These are phyloP conservation scores for Takifugu ocellatus DNA, from an alignment of 2,797 vertebrate species.

Conservation along the genomic window DNA sequence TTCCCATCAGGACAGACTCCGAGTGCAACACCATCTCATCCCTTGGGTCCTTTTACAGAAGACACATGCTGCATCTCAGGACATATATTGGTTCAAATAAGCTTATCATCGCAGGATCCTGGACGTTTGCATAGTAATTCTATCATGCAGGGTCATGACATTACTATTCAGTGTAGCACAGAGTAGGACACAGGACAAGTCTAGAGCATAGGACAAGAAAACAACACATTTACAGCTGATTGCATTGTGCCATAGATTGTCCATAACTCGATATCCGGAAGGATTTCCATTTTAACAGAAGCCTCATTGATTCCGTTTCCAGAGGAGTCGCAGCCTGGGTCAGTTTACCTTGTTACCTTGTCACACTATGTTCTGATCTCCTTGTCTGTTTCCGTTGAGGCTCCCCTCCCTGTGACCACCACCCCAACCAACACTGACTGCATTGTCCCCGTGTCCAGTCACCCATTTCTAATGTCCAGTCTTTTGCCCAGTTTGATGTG, in stretches of 20 bases:
- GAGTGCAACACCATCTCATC: conserved; percentile 44
- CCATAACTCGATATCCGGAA: conserved; percentile 48
- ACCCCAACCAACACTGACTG: conserved; percentile 56
- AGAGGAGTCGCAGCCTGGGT: conserved; percentile 59
- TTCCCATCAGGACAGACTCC: conserved; percentile 38
- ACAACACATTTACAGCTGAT: conserved; percentile 34
- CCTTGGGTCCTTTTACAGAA: conserved; percentile 48
- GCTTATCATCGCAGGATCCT: conserved; percentile 7
- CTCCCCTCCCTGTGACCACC: conserved; percentile 48
- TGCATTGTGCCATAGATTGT: conserved; percentile 43
- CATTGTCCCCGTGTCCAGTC: conserved; percentile 69
- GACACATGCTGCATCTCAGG: conserved; percentile 43
- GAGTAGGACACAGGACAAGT: background rate
- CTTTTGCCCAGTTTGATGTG: conserved; percentile 45
- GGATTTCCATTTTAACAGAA: conserved; percentile 65
- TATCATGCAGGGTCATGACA: conserved; percentile 17
- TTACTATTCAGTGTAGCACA: no score
- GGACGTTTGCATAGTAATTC: conserved; percentile 4
- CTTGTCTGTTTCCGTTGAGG: conserved; percentile 64
- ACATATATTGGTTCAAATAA: conserved; percentile 49
- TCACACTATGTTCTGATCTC: conserved; percentile 70
- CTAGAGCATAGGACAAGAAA: conserved; percentile 19
- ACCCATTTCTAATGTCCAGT: conserved; percentile 58
- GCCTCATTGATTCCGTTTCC: conserved; percentile 71
- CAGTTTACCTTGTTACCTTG: conserved; percentile 76